phyloP scores from a whole-genome alignment of 2,113 vertebrate species.

The Puma concolor region DNA sequence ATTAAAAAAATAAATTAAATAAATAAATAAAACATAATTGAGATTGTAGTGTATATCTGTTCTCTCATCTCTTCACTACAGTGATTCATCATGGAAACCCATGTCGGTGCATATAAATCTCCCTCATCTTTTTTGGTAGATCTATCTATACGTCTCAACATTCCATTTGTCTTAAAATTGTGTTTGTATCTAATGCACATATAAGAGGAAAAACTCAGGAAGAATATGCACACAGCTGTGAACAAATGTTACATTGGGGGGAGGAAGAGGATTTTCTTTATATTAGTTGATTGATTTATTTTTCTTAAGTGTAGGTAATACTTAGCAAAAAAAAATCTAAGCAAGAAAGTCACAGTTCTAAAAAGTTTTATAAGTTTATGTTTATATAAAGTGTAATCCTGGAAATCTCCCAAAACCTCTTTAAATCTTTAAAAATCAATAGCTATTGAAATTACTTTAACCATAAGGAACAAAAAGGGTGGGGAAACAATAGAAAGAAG shows the following conservation, averaged over 20 bases:
- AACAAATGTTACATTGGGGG: neutral
- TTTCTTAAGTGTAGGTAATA: neutral
- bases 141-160: neutral
- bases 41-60: neutral
- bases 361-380: neutral
- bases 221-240: neutral
- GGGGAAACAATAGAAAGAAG: neutral
- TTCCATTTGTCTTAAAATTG: neutral
- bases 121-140: neutral
- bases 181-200: neutral
- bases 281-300: neutral
- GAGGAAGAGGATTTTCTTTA: neutral
- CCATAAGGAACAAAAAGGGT: neutral
- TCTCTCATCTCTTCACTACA: neutral
- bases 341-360: neutral
- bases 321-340: slow-evolving; percentile 33
- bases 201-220: neutral
- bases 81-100: neutral
- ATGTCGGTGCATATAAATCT: neutral
- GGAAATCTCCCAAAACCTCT: neutral
- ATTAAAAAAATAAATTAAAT: neutral
- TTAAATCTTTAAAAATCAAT: neutral
- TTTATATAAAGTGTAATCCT: neutral
- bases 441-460: neutral
- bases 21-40: neutral